phyloP scores from a whole-genome alignment of 1,140 invertebrate genomes.

The Ceratina australensis region DNA sequence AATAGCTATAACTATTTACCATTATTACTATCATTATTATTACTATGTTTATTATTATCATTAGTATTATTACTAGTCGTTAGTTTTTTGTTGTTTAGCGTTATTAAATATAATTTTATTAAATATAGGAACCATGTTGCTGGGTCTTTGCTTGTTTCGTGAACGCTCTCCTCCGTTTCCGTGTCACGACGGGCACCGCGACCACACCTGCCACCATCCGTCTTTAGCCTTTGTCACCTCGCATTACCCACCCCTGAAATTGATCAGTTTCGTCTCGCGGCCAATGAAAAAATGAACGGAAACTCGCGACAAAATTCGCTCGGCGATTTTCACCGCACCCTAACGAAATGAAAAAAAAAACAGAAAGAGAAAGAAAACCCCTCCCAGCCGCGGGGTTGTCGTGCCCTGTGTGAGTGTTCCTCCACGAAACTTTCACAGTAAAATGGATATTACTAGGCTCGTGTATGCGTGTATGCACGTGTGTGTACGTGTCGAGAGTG shows the following conservation, averaged over 20 bases:
- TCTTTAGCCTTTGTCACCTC: not conserved
- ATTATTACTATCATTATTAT: constrained; percentile 62
- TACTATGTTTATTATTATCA: constrained; percentile 70
- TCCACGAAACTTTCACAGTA: not conserved
- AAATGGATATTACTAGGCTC: constrained; percentile 21
- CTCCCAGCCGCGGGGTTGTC: constrained; percentile 36
- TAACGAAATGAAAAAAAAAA: too few relatives aligned
- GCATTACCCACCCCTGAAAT: not conserved
- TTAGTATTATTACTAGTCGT: constrained; percentile 69
- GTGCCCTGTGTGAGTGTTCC: constrained; percentile 39
- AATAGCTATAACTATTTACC: constrained; percentile 66
- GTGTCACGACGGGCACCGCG: constrained; percentile 58
- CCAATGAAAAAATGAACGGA: constrained; percentile 50
- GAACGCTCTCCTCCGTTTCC: constrained; percentile 46
- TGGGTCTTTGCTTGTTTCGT: constrained; percentile 71
- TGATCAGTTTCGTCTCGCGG: not conserved
- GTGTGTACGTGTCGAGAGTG: constrained; percentile 55
- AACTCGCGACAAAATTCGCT: constrained; percentile 23
- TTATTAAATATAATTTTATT: constrained; percentile 77
- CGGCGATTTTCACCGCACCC: not conserved
- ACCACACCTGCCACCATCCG: constrained; percentile 6
- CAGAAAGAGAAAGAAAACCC: not conserved
- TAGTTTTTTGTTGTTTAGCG: constrained; percentile 67
- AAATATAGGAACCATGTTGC: constrained; percentile 79
- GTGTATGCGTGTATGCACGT: constrained; percentile 62